Evolutionary conservation across 1,140 invertebrate species (phyloP).

Genomic region (Marisa cornuarietis): DNA sequence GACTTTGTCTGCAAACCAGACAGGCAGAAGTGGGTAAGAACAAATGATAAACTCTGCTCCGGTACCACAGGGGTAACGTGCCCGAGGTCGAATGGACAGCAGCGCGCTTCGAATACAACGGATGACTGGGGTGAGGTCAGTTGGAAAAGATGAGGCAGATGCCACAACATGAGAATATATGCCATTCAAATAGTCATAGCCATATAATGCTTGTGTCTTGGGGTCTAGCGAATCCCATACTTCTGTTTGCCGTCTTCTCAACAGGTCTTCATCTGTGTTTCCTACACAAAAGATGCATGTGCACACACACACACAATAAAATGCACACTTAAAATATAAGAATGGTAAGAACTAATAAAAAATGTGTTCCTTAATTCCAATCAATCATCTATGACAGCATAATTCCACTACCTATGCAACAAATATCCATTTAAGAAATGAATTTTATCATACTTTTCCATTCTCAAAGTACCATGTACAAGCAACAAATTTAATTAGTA

Average conservation of each 20-base stretch:
- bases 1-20: slow-evolving; percentile 59
- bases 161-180: slow-evolving; percentile 47
- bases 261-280: slow-evolving; percentile 43
- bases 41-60: slow-evolving; percentile 56
- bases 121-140: slow-evolving; percentile 59
- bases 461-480: too few relatives aligned
- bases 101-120: slow-evolving; percentile 58
- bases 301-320: neutral
- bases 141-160: slow-evolving; percentile 37
- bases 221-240: slow-evolving; percentile 58
- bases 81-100: slow-evolving; percentile 58
- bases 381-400: too few relatives aligned
- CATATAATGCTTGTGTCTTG: slow-evolving; percentile 47
- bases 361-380: neutral
- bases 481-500: too few relatives aligned
- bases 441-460: too few relatives aligned
- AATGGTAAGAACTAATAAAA: neutral
- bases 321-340: neutral
- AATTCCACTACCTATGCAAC: neutral
- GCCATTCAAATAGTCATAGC: slow-evolving; percentile 52
- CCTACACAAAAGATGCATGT: slow-evolving; percentile 29
- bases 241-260: slow-evolving; percentile 47
- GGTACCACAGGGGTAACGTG: slow-evolving; percentile 56
- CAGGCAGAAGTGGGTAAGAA: slow-evolving; percentile 55
- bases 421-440: too few relatives aligned